Conservation (phyloP, 2,113 vertebrate species). For the Cygnus atratus region DNA sequence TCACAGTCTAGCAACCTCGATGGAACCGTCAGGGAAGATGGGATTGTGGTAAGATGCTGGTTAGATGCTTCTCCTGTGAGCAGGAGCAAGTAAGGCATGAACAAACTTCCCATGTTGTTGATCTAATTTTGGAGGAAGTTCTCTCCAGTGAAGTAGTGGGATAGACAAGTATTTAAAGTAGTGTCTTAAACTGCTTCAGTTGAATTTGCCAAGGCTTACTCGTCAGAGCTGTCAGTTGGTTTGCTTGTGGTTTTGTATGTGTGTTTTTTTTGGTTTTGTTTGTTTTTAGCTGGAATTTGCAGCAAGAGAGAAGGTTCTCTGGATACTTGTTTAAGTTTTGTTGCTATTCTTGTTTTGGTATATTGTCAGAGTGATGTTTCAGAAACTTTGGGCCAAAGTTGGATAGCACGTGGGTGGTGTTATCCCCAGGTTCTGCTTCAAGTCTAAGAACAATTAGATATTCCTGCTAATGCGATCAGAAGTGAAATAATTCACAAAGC, state of each 20-base stretch:
- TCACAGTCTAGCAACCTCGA: background rate
- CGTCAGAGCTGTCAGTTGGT: background rate
- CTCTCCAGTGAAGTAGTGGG: background rate
- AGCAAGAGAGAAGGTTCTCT: background rate
- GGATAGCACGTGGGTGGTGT: background rate
- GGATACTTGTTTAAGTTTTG: background rate
- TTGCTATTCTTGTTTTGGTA: background rate
- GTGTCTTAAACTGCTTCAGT: background rate
- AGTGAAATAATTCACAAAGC: slow-evolving; percentile 11
- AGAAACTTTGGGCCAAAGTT: background rate
- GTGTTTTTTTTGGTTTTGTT: background rate
- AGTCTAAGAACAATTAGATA: background rate
- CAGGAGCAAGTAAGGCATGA: background rate
- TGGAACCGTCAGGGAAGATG: background rate
- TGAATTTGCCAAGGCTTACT: background rate
- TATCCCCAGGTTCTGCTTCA: background rate
- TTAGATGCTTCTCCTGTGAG: background rate
- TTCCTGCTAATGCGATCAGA: background rate
- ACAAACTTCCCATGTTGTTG: background rate
- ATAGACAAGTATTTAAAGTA: background rate
- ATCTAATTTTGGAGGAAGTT: background rate
- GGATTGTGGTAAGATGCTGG: background rate
- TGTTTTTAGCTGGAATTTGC: background rate
- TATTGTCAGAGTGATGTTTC: background rate
- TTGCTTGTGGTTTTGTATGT: no score